Base-by-base conservation (phyloP, 2,888 invertebrate genomes). In the Diaperis boleti region DNA sequence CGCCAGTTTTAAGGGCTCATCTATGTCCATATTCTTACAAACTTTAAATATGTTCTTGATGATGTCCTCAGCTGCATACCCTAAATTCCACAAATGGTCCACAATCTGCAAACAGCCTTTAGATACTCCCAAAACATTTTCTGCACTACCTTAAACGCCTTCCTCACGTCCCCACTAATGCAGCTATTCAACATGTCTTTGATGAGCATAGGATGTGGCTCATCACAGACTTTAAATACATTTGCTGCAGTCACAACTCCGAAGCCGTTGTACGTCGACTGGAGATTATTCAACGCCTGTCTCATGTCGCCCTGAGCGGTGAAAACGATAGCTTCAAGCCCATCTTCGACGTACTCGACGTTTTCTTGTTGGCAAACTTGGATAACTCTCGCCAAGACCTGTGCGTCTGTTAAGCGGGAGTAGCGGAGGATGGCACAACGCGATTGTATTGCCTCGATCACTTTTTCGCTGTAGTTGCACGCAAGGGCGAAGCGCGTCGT, bases 241-340 rank as follows among this genome's bases (percentile, higher is more conserved):
- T 97, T 95, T 70, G 92, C 92, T 47, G 93, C 89, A 69, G 90
- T 94, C n/a, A 99, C 92, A 74, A 91, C 89, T 0, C 90, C 92
- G 82, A 96, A 98, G 5, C 95, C 96, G 79, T 96, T 95, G 47
- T 90, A 91, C 0, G 96, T 96, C 0, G 96, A 95, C 82, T 99
- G 98, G 55, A 99, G 83, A 85, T 99, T 99, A 83, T 99, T 99
- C 41, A 99, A 84, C 0, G 93, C 98, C 77, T 99, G 96, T 72
- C 99, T 86, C 93, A 99, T 93, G 81, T 99, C 99, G 0, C 99
- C 99, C 83, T 99, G 98, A 0, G 99, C 95, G 0, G 98, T 98
- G 82, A 98, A 99, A 18, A 98, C 92, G 66, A 99, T 91, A 0
- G 98, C 98, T 81, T 95, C 95, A 47, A 98, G 83, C 0, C 99